A percentile compares a stretch with the other conserved stretches of the same genome.
Conservation (phyloP, 2,113 vertebrate genomes). For the Hydrolagus affinis region DNA sequence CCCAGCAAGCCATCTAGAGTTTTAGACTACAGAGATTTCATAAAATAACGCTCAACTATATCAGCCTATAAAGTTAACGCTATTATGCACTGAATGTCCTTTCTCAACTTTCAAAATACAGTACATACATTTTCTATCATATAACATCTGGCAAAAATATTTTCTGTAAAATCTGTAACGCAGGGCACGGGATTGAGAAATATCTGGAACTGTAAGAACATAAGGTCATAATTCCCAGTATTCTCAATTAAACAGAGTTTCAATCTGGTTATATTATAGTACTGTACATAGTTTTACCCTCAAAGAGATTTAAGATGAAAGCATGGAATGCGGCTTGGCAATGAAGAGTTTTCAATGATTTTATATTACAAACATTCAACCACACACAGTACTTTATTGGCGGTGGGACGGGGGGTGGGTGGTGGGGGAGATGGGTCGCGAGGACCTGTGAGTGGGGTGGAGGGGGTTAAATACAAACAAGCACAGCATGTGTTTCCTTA, state of each 20-base stretch:
- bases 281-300: too few relatives aligned
- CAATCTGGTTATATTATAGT: too few relatives aligned
- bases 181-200: background rate
- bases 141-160: conserved; percentile 13
- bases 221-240: background rate
- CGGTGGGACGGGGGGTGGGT: background rate
- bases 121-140: conserved; percentile 1
- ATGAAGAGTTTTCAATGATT: too few relatives aligned
- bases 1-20: conserved; percentile 11
- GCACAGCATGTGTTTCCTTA: background rate
- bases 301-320: too few relatives aligned
- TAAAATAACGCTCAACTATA: conserved; percentile 9
- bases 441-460: background rate
- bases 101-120: conserved; percentile 16
- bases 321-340: too few relatives aligned
- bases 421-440: too few relatives aligned
- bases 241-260: background rate
- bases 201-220: background rate
- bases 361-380: too few relatives aligned
- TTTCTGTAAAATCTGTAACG: conserved; percentile 16
- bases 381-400: too few relatives aligned
- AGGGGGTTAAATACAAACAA: too few relatives aligned
- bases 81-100: conserved; percentile 17
- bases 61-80: conserved; percentile 1
- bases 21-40: conserved; percentile 4